Base-by-base conservation (phyloP, 2,113 vertebrate species). In the Rhabdornis inornatus region DNA sequence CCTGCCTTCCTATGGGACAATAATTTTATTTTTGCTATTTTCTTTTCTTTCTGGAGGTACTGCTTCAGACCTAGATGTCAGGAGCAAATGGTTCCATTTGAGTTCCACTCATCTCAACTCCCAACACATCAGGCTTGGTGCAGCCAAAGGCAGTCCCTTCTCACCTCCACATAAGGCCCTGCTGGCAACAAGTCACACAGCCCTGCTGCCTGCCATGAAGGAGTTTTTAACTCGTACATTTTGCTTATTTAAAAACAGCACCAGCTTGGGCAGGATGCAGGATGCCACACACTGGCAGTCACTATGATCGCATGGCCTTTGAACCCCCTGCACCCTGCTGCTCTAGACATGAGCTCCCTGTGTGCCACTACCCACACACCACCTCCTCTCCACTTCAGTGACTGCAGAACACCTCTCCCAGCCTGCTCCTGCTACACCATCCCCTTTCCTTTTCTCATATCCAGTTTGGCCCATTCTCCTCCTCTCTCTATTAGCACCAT, bases 281-380 rank as follows among this genome's bases (percentile, higher is more conserved):
- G 47, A 60, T 49, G 37, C 8, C 61, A 49, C 19, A 30, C 10
- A 2, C 14, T 5, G 7, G 1, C 2, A 14, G 33, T 23, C 5
- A 0, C 52, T 75, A 47, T n/a, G 33, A 49, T 37, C 0, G 0
- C 40, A 20, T 6, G 24, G 47, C 70, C 65, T 91, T 47, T 52
- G 69, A 83, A 77, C 53, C 13, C n/a, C 25, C 22, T 3, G 2
- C 19, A 21, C 35, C 47, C 53, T 22, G 52, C 84, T 63, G 31
- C 35, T 66, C 52, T 17, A 44, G 76, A 27, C 52, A 16, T 1
- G 21, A 63, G 61, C 30, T 57, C 63, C 28, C 61, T 30, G 27
- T 0, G 0, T 47, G 45, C 27, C 13, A 1, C n/a, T 24, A 45
- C 53, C 4, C 60, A n/a, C 22, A 4, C 14, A 31, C 22, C 42